phyloP scores from a whole-genome alignment of 2,797 vertebrate species.

The Tachyglossus aculeatus region DNA sequence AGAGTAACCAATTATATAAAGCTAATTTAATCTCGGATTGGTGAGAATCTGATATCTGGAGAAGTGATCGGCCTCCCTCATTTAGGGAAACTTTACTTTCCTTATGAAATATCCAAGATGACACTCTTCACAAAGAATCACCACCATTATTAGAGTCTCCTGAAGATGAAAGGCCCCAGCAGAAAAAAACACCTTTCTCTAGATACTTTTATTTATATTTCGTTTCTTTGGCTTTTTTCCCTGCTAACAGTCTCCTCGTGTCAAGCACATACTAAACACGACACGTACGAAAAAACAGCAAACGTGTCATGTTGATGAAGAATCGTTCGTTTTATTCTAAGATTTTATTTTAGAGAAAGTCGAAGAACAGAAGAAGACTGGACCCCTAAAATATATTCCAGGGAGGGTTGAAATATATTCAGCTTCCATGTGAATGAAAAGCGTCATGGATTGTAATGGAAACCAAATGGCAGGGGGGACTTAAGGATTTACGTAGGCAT shows the following conservation, averaged over 20 bases:
- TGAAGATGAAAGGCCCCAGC: background rate
- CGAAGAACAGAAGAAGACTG: background rate
- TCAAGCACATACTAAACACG: conserved; percentile 2
- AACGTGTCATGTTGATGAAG: background rate
- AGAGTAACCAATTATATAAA: too few relatives aligned
- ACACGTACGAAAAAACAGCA: background rate
- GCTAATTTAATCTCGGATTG: too few relatives aligned
- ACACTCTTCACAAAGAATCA: background rate
- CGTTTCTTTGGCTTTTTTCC: background rate
- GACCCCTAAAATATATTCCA: too few relatives aligned
- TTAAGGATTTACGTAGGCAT: too few relatives aligned
- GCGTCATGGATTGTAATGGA: too few relatives aligned
- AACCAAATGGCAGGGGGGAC: too few relatives aligned
- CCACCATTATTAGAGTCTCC: background rate
- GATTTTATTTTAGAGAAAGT: background rate
- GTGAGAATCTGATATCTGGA: too few relatives aligned
- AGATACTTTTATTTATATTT: background rate
- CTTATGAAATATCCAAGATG: background rate
- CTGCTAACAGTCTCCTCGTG: background rate
- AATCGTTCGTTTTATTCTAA: background rate
- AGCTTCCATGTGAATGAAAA: too few relatives aligned
- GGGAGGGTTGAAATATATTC: too few relatives aligned
- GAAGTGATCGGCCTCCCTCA: too few relatives aligned
- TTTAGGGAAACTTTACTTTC: background rate
- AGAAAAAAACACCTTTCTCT: background rate